A percentile compares a stretch with the other conserved stretches of the same genome.
Conservation (phyloP, 2,797 vertebrate species). For the Sebastes ruberrimus region DNA sequence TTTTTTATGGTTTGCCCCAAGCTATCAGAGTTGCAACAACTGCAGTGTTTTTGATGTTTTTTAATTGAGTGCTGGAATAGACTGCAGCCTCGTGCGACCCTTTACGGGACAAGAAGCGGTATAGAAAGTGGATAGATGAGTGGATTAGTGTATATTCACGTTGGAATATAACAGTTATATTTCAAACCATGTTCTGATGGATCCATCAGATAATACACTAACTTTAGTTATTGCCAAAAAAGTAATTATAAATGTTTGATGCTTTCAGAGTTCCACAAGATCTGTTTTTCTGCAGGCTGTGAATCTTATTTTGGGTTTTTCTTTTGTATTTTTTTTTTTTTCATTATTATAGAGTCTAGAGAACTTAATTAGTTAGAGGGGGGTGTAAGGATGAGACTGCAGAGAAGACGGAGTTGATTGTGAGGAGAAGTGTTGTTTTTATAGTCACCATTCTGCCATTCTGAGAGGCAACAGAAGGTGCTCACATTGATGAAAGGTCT, state of each 20-base stretch:
- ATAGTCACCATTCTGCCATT: neutral
- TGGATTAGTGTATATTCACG: neutral
- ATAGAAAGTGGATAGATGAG: neutral
- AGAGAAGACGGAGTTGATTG: neutral
- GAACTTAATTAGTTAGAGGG: neutral
- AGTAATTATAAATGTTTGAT: neutral
- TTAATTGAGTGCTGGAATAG: neutral
- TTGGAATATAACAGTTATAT: neutral
- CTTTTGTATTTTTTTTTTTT: neutral
- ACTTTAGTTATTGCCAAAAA: neutral
- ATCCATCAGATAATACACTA: neutral
- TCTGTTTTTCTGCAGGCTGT: neutral
- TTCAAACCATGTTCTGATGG: neutral
- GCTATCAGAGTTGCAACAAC: neutral
- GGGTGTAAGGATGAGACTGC: neutral
- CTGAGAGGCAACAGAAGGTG: neutral
- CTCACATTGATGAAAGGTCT: neutral
- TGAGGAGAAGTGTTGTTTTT: neutral
- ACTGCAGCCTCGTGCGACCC: neutral
- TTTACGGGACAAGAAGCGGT: neutral
- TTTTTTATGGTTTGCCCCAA: neutral
- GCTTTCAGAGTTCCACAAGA: neutral
- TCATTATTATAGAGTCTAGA: neutral
- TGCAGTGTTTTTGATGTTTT: conserved; percentile 6
- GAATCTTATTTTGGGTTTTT: neutral